phyloP scores from a whole-genome alignment of 1,140 invertebrate genomes.

The honey bee (Apis mellifera) region DNA sequence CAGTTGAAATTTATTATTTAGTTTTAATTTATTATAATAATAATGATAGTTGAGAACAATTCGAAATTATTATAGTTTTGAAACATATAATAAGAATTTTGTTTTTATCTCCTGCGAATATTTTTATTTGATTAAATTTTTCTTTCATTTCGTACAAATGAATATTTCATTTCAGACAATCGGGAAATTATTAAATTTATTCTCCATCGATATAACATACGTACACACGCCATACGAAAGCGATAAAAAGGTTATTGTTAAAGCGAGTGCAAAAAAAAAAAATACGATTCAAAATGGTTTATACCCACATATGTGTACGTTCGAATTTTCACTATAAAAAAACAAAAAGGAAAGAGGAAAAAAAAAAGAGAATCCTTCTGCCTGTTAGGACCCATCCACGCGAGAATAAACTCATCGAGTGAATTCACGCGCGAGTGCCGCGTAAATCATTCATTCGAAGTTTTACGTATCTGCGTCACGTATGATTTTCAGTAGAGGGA shows the following conservation, averaged over 20 bases:
- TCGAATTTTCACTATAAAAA: not conserved
- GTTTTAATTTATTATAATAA: too few species aligned
- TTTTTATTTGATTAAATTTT: too few species aligned
- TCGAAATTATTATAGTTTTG: too few species aligned
- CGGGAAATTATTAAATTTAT: not conserved
- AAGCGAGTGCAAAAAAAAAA: not conserved
- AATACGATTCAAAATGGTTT: slow-evolving; percentile 8
- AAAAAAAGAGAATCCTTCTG: not conserved
- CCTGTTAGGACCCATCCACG: not conserved
- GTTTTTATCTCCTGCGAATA: too few species aligned
- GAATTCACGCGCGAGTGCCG: not conserved
- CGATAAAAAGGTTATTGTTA: not conserved
- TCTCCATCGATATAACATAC: too few species aligned
- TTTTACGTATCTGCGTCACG: not conserved
- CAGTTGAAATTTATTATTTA: too few species aligned
- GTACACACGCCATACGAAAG: not conserved
- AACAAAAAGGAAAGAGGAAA: not conserved
- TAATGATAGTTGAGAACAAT: too few species aligned
- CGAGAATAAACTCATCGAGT: slow-evolving; percentile 28
- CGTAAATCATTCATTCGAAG: slow-evolving; percentile 25
- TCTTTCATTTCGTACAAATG: too few species aligned
- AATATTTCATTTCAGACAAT: not conserved
- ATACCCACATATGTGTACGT: not conserved
- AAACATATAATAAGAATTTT: too few species aligned
- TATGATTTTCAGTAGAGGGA: not conserved